Evolutionary conservation across 2,797 vertebrate species (phyloP), one percentile per base, ranked within the genome.

Genomic region (Diglossa cyanea): DNA sequence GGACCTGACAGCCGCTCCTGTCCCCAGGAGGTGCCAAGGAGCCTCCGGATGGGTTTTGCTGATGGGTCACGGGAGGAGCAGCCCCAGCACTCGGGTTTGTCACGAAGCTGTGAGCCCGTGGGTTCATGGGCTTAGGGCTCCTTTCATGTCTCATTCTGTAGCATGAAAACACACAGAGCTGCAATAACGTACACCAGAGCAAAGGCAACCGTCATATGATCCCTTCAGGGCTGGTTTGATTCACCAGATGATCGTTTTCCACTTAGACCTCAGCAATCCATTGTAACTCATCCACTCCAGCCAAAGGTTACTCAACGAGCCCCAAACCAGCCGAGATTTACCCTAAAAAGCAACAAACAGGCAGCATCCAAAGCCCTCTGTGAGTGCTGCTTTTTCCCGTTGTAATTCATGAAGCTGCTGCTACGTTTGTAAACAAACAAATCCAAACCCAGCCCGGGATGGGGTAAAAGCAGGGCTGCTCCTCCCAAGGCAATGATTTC

Each of bases 351-450:
- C 55, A 39, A 6, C 23, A 1, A 18, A 19, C 0, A 35, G 44
- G 80, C 33, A 24, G 50, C 50, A 9, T 1, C 39, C 53, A 13
- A 28, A 17, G 4, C 72, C n/a, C 5, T 2, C 65, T 0, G 2
- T 6, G 2, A n/a, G 35, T 2, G 60, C 75, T 10, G 72, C 50
- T 57, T 24, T 30, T 2, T 23, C 55, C 48, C 9, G 1, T 1
- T n/a, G 55, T 17, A 18, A 63, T 40, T 83, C 86, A 17, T 0
- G 31, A 4, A 76, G 72, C 90, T 37, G 77, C 93, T 70, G 78
- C 77, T 25, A n/a, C 0, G 2, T 61, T 89, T 92, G 83, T 87
- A 90, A 95, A 95, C 84, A 85, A 91, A 78, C 55, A 30, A 31
- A 1, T 16, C 78, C 72, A 28, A 55, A n/a, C 0, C 2, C 37